Evolutionary conservation across 2,797 vertebrate species (phyloP).

Genomic region (Micrastur ruficollis): DNA sequence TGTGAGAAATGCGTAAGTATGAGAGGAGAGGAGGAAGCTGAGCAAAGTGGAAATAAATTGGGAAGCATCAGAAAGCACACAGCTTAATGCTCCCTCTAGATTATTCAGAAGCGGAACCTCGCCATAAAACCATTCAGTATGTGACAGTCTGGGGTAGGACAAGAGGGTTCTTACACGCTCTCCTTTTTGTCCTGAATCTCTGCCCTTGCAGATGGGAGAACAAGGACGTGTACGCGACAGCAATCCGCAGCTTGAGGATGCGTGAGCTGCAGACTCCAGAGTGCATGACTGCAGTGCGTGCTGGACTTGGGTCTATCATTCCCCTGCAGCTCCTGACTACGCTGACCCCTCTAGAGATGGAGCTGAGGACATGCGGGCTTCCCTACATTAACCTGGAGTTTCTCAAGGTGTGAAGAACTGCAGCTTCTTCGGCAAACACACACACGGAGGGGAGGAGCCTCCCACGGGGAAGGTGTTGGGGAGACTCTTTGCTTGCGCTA

Average conservation of each 20-base stretch:
- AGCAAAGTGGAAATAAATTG: neutral
- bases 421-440: neutral
- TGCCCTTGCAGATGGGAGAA: constrained; percentile 88
- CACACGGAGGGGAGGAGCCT: neutral
- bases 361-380: constrained; percentile 93
- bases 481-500: neutral
- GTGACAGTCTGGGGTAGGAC: fast-evolving
- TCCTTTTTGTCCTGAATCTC: neutral
- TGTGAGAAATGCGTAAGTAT: fast-evolving
- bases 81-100: fast-evolving
- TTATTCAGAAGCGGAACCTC: neutral
- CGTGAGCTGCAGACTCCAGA: constrained; percentile 90
- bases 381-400: constrained; percentile 97
- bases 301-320: constrained; percentile 91
- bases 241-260: constrained; percentile 86
- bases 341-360: constrained; percentile 90
- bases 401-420: constrained; percentile 82
- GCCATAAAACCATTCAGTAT: neutral
- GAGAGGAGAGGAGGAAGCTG: neutral
- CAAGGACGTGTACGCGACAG: constrained; percentile 88
- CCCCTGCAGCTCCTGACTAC: constrained; percentile 95
- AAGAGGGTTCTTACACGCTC: fast-evolving
- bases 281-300: constrained; percentile 89
- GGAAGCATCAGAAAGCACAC: neutral
- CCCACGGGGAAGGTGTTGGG: fast-evolving